A percentile compares a stretch with the other conserved stretches of the same genome.
These are phyloP conservation scores for Xylocampa areola DNA, from an alignment of 2,888 invertebrate genomes.

Conservation along the genomic window DNA sequence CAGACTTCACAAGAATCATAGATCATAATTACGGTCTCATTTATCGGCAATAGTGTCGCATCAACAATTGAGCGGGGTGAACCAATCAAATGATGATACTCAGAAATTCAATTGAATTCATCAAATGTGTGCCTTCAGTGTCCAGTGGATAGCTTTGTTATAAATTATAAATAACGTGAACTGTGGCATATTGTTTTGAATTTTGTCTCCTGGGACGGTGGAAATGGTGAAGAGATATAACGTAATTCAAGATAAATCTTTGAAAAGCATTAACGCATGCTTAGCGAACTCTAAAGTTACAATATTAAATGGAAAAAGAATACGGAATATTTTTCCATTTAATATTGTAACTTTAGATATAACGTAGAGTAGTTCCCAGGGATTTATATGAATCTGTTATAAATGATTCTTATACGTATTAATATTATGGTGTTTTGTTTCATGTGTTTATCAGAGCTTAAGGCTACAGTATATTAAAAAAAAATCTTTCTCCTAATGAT, in stretches of 20 bases:
- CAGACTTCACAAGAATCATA: conserved; percentile 47
- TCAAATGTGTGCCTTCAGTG: conserved; percentile 26
- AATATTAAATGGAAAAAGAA: no score
- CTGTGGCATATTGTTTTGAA: neutral
- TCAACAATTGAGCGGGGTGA: conserved; percentile 47
- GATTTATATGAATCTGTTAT: no score
- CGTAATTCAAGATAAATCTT: neutral
- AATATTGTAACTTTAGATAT: no score
- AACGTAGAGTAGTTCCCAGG: no score
- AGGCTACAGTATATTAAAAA: no score
- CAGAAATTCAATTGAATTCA: conserved; percentile 55
- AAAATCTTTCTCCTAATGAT: no score
- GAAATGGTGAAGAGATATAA: neutral
- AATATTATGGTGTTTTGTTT: no score
- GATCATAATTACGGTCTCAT: conserved; percentile 54
- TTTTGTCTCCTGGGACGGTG: neutral
- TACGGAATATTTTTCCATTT: no score
- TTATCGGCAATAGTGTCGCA: conserved; percentile 46
- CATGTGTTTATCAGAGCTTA: no score
- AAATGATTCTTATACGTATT: no score
- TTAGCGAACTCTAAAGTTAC: no score
- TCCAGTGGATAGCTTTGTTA: conserved; percentile 4
- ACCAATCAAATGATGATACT: conserved; percentile 53
- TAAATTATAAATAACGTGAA: conserved; percentile 1
- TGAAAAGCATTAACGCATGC: no score